These are phyloP conservation scores for Aphelocoma californica DNA, from an alignment of 2,797 vertebrate genomes.

Conservation along the genomic window DNA sequence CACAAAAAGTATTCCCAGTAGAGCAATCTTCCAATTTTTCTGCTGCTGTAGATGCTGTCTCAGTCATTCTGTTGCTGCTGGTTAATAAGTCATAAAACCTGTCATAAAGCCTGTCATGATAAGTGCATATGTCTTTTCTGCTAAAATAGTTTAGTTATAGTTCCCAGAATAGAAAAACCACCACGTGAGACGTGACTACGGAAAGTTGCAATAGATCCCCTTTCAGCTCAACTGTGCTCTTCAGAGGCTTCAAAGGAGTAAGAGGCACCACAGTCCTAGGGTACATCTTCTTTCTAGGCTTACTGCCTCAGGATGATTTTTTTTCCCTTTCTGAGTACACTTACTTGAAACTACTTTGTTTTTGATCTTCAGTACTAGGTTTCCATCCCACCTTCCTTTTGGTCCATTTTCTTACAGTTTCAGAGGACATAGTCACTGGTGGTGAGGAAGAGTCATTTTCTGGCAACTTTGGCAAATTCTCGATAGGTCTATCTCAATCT, in stretches of 20 bases:
- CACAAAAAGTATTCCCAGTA: constrained; percentile 1
- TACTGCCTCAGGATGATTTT: neutral
- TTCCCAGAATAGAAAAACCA: neutral
- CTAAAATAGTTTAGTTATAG: constrained; percentile 13
- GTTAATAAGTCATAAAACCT: constrained; percentile 43
- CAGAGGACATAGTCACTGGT: neutral
- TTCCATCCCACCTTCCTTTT: neutral
- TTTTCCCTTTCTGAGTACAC: neutral
- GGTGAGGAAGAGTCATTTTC: neutral
- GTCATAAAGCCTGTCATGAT: constrained; percentile 25
- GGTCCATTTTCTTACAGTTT: neutral
- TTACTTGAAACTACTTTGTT: neutral
- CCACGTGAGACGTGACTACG: neutral
- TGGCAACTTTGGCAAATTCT: neutral
- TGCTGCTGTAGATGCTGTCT: constrained; percentile 9
- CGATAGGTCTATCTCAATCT: neutral
- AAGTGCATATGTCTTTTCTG: neutral
- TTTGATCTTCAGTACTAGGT: neutral
- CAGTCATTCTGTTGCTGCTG: constrained; percentile 29
- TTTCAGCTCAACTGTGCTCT: neutral
- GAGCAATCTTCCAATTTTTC: neutral
- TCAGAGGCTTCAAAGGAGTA: neutral
- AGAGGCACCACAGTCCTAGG: neutral
- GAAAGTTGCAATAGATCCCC: neutral
- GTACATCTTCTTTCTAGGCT: neutral